These are phyloP conservation scores for Brevimyrus niger DNA, from an alignment of 2,113 vertebrate species.

Conservation along the genomic window DNA sequence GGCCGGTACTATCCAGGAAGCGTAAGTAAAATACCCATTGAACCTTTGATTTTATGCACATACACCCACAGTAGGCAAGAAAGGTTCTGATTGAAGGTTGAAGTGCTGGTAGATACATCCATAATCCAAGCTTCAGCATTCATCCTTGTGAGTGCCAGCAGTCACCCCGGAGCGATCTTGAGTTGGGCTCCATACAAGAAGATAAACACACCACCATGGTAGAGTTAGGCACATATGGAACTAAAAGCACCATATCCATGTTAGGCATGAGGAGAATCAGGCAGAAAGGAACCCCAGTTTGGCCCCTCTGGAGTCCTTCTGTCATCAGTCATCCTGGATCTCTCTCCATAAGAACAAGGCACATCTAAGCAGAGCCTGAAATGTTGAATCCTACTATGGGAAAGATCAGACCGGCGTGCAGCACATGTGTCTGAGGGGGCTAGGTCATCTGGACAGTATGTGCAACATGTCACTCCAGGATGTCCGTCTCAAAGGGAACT, in stretches of 20 bases:
- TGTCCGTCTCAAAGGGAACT: constrained; percentile 93
- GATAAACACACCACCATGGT: background rate
- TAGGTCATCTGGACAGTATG: background rate
- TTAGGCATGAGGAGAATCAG: background rate
- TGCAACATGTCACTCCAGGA: constrained; percentile 73
- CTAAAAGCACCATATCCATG: background rate
- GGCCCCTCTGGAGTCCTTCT: background rate
- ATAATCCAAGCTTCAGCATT: background rate
- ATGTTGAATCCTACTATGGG: background rate
- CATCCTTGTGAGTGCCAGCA: background rate
- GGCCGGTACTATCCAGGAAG: background rate
- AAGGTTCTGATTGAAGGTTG: background rate
- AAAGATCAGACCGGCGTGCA: background rate
- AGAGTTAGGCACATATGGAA: background rate
- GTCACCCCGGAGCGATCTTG: background rate
- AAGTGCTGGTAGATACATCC: background rate
- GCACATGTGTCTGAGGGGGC: background rate
- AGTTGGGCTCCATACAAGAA: background rate
- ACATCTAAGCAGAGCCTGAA: background rate
- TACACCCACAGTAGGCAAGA: background rate
- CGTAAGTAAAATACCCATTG: background rate
- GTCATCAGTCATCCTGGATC: background rate
- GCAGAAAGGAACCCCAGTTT: background rate
- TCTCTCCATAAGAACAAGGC: background rate
- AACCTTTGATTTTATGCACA: background rate